These are phyloP conservation scores for Dendrocincla tyrannina DNA, from an alignment of 2,797 vertebrate genomes.

Conservation along the genomic window DNA sequence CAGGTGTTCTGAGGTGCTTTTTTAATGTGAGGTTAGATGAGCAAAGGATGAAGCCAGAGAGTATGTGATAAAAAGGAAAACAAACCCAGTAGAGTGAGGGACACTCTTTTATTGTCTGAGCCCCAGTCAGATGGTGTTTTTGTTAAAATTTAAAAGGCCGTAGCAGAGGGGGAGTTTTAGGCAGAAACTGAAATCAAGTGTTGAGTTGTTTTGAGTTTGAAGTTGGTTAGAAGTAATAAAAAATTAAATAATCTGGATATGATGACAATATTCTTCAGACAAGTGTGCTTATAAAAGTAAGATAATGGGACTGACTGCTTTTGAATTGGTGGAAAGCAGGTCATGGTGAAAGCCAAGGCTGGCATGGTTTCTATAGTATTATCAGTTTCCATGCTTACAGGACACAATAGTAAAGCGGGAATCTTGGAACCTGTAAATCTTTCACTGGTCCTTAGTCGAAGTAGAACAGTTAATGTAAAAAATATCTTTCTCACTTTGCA, in stretches of 20 bases:
- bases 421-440: conserved; percentile 66
- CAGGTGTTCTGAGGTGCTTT: neutral
- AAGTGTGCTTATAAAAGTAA: conserved; percentile 13
- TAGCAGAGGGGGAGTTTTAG: neutral
- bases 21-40: neutral
- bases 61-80: conserved; percentile 1
- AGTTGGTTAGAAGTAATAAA: conserved; percentile 19
- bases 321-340: conserved; percentile 43
- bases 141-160: neutral
- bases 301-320: conserved; percentile 21
- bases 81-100: neutral
- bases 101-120: neutral
- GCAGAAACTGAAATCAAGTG: neutral
- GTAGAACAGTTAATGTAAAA: conserved; percentile 52
- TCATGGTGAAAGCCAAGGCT: conserved; percentile 43
- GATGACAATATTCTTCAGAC: neutral
- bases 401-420: conserved; percentile 17
- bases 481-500: conserved; percentile 64
- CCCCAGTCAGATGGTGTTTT: neutral
- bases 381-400: conserved; percentile 68
- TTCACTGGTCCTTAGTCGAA: conserved; percentile 41
- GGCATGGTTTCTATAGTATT: conserved; percentile 54
- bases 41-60: neutral
- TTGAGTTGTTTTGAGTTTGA: conserved; percentile 7
- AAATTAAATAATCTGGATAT: neutral